phyloP scores from a whole-genome alignment of 2,113 vertebrate genomes.

The Pao palembangensis region DNA sequence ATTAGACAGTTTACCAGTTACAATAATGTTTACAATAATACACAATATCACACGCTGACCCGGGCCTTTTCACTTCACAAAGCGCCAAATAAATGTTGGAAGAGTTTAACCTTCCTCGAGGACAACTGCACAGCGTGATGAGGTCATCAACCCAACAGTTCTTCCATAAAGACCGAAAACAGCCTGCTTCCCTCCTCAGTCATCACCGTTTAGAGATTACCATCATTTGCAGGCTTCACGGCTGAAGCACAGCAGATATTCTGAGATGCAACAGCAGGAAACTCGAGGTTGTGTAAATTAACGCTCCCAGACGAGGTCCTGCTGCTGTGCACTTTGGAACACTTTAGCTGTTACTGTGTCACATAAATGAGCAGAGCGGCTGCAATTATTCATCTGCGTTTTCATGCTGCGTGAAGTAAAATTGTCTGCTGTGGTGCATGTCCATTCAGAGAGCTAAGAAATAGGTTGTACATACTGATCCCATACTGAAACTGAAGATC shows the following conservation, averaged over 20 bases:
- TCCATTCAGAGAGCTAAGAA: not conserved
- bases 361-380: not conserved
- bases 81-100: conserved; percentile 64
- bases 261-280: not conserved
- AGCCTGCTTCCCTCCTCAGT: not conserved
- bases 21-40: conserved; percentile 75
- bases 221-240: not conserved
- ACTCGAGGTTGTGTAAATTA: not conserved
- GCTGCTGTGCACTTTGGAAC: not conserved
- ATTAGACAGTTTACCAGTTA: conserved; percentile 66
- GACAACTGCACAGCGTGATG: conserved; percentile 1
- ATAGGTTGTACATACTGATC: too few relatives aligned
- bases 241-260: not conserved
- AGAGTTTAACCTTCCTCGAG: conserved; percentile 43
- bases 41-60: conserved; percentile 73
- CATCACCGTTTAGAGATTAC: too few relatives aligned
- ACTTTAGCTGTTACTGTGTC: not conserved
- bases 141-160: not conserved
- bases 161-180: conserved; percentile 21
- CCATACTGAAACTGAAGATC: not conserved
- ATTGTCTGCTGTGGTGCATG: not conserved
- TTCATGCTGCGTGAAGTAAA: not conserved
- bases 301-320: too few relatives aligned
- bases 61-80: conserved; percentile 41
- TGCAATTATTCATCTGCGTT: not conserved